A percentile compares a stretch with the other conserved stretches of the same genome.
phyloP scores from a whole-genome alignment of 2,113 vertebrate species.

The Balaeniceps rex region DNA sequence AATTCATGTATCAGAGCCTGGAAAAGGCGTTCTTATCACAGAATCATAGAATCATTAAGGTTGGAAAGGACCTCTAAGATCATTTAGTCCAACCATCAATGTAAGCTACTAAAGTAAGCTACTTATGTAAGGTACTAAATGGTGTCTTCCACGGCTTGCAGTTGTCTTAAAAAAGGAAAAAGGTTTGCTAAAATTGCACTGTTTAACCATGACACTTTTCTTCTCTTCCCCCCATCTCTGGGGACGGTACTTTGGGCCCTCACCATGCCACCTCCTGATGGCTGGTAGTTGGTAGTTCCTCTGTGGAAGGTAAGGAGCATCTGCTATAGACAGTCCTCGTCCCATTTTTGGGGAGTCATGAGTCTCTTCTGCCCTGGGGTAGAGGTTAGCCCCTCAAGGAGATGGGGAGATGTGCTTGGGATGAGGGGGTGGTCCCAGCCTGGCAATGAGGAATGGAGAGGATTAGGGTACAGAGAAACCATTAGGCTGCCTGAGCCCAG shows the following conservation, averaged over 20 bases:
- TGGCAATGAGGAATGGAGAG: not conserved
- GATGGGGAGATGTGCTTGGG: not conserved
- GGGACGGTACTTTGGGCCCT: not conserved
- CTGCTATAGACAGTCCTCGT: not conserved
- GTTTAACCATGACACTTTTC: not conserved
- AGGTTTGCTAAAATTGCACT: not conserved
- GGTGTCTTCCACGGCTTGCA: not conserved
- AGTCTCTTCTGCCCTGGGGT: not conserved
- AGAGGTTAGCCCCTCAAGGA: not conserved
- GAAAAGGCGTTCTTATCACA: not conserved
- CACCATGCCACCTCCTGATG: not conserved
- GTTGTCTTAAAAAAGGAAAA: not conserved
- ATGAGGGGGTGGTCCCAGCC: fast-evolving
- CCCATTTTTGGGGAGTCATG: not conserved
- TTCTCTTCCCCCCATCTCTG: not conserved
- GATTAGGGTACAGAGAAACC: not conserved
- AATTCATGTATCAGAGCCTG: not conserved
- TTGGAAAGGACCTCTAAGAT: too few species aligned
- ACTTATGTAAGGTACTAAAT: not conserved
- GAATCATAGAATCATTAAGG: too few species aligned
- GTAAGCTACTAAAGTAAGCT: too few species aligned
- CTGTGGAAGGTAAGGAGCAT: not conserved
- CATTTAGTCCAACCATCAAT: too few species aligned
- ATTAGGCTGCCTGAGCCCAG: not conserved
- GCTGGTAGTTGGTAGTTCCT: not conserved